phyloP scores from a whole-genome alignment of 1,140 invertebrate genomes.

The Anastrepha ludens region DNA sequence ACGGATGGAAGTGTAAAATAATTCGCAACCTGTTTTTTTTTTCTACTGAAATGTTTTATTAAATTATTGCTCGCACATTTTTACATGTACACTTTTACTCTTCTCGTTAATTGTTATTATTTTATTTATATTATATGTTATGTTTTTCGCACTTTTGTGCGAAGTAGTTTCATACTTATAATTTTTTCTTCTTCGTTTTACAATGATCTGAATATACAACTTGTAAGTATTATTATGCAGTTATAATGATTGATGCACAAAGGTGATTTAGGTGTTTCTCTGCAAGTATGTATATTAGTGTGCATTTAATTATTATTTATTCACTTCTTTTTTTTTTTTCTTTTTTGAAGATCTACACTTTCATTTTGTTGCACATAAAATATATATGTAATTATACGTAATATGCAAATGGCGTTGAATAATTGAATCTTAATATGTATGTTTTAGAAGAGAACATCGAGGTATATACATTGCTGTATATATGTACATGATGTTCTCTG shows the following conservation, averaged over 20 bases:
- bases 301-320: neutral
- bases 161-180: neutral
- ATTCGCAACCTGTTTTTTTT: neutral
- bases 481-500: neutral
- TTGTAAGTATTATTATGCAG: neutral
- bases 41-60: conserved; percentile 52
- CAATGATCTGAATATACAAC: conserved; percentile 31
- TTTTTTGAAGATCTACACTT: neutral
- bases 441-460: neutral
- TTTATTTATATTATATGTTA: conserved; percentile 19
- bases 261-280: neutral
- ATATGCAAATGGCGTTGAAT: conserved; percentile 20
- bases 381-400: neutral
- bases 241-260: neutral
- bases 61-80: conserved; percentile 52
- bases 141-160: conserved; percentile 33
- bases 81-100: conserved; percentile 43
- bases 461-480: neutral
- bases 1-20: neutral
- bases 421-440: neutral
- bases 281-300: neutral
- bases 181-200: conserved; percentile 20
- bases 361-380: neutral
- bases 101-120: conserved; percentile 22
- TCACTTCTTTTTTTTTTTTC: too few relatives aligned